Percentiles rank a stretch among this genome's conserved stretches.
phyloP scores from a whole-genome alignment of 2,888 invertebrate species.

The Hydropsyche betteni region DNA sequence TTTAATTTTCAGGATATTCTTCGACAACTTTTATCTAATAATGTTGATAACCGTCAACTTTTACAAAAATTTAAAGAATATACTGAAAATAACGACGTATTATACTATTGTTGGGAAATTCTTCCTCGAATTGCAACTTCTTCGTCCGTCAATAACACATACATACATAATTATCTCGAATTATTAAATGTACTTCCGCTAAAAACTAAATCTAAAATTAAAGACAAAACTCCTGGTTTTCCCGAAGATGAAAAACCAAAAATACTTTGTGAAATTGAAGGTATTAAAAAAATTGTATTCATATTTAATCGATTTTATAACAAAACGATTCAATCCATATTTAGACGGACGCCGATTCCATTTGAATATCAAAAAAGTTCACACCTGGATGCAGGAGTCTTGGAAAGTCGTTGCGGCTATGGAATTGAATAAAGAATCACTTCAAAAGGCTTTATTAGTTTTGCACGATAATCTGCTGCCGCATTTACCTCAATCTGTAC shows the following conservation, averaged over 20 bases:
- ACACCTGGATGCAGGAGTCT: conserved; percentile 73
- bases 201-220: conserved; percentile 61
- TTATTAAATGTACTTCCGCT: conserved; percentile 69
- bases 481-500: conserved; percentile 80
- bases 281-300: conserved; percentile 53
- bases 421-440: conserved; percentile 72
- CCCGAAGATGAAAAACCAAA: conserved; percentile 58
- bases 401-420: conserved; percentile 82
- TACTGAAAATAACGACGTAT: conserved; percentile 76
- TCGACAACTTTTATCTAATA: conserved; percentile 70
- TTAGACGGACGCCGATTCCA: conserved; percentile 60
- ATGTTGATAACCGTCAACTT: conserved; percentile 68
- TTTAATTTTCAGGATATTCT: conserved; percentile 67
- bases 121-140: conserved; percentile 67
- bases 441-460: conserved; percentile 81
- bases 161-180: conserved; percentile 72
- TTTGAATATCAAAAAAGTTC: conserved; percentile 66
- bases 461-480: conserved; percentile 85
- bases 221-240: conserved; percentile 54
- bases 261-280: conserved; percentile 61
- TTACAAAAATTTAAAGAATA: conserved; percentile 80
- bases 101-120: conserved; percentile 75
- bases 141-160: conserved; percentile 65
- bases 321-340: conserved; percentile 16
- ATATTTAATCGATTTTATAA: background rate